A percentile compares a stretch with the other conserved stretches of the same genome.
phyloP scores from a whole-genome alignment of 64 coral and sea anemone species.

The Dendrophyllia cribrosa region DNA sequence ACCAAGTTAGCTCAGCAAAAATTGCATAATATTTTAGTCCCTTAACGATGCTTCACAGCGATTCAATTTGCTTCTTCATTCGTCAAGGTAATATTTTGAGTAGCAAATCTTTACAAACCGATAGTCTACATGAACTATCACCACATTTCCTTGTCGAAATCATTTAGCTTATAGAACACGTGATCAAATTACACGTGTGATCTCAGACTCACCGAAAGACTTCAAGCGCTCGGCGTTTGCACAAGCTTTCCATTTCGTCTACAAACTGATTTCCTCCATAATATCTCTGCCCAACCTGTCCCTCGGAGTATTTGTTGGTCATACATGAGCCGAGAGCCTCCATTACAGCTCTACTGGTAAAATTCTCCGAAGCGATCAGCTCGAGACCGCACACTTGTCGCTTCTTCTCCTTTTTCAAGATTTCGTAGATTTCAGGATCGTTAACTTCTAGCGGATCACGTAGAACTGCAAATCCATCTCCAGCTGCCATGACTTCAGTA shows the following conservation, averaged over 20 bases:
- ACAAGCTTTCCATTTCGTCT: conserved; percentile 94
- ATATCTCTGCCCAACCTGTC: conserved; percentile 94
- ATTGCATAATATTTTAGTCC: no score
- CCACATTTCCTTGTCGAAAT: no score
- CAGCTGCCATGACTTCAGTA: conserved; percentile 48
- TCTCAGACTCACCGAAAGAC: conserved; percentile 65
- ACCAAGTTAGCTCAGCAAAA: no score
- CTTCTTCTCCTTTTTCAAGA: conserved; percentile 95
- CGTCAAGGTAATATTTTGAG: no score
- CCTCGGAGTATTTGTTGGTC: conserved; percentile 98
- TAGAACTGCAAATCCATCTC: conserved; percentile 43
- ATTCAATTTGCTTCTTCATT: no score
- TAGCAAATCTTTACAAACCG: no score
- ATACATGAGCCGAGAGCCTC: conserved; percentile 93
- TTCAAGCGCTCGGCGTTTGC: conserved; percentile 88
- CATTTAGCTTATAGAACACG: neutral
- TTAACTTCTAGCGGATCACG: conserved; percentile 70
- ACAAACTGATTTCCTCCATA: conserved; percentile 98
- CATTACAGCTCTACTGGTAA: conserved; percentile 97
- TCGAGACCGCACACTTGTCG: conserved; percentile 93
- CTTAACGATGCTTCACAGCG: no score
- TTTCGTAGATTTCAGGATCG: conserved; percentile 93
- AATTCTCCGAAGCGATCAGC: conserved; percentile 98
- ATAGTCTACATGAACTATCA: no score
- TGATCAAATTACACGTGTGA: conserved; percentile 29